Conservation (phyloP, 1,140 invertebrate genomes). For the Tetramorium parvispinum region DNA sequence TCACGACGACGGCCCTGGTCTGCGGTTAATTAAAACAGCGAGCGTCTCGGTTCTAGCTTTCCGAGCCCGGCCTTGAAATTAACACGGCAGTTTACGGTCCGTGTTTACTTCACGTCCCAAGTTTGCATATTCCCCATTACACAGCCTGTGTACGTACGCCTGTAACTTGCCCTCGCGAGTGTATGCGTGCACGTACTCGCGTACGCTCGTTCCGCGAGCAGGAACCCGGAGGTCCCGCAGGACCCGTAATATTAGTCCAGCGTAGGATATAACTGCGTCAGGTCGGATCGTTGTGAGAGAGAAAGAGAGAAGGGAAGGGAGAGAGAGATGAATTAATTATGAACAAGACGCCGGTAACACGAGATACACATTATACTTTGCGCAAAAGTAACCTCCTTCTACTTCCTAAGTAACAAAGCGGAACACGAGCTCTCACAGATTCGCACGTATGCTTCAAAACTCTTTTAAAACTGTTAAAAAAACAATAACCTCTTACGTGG, state of each 20-base stretch:
- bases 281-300: background rate
- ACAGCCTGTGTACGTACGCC: constrained; percentile 43
- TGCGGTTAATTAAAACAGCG: constrained; percentile 67
- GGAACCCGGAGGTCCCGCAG: constrained; percentile 14
- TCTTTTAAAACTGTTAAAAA: constrained; percentile 2
- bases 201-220: background rate
- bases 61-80: constrained; percentile 71
- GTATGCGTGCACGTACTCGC: constrained; percentile 26
- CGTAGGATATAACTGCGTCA: background rate
- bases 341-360: constrained; percentile 71
- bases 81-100: constrained; percentile 73
- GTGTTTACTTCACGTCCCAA: constrained; percentile 64
- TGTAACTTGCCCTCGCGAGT: background rate
- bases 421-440: background rate
- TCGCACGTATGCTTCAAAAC: background rate
- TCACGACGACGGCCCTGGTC: constrained; percentile 37
- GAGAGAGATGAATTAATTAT: constrained; percentile 71
- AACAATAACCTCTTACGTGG: background rate
- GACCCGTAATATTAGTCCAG: constrained; percentile 47
- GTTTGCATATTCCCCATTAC: constrained; percentile 75
- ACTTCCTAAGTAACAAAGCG: constrained; percentile 66
- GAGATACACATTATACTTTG: constrained; percentile 72
- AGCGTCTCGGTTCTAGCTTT: constrained; percentile 49
- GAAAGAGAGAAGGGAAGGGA: background rate
- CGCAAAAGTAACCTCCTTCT: constrained; percentile 54